Conservation (phyloP, 2,113 vertebrate species). For the Erythrocebus patas region DNA sequence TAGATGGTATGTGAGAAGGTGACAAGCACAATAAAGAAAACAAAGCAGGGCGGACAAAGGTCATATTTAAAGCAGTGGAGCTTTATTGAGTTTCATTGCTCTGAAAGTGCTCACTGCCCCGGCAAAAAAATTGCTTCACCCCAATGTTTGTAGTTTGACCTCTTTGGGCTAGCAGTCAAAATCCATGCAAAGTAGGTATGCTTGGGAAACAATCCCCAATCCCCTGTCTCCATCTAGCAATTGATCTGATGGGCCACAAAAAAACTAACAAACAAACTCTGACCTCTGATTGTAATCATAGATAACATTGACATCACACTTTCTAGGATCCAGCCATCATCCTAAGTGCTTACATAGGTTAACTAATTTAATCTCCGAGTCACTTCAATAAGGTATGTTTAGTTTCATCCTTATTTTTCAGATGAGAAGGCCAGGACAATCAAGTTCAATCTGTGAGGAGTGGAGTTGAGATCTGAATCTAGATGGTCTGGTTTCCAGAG, state of each 20-base stretch:
- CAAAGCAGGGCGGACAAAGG: neutral
- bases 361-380: neutral
- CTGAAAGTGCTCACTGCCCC: neutral
- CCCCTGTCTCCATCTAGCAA: neutral
- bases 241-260: neutral
- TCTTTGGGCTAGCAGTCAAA: neutral
- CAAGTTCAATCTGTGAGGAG: neutral
- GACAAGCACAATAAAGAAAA: neutral
- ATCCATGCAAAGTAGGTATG: neutral
- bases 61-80: neutral
- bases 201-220: neutral
- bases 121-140: neutral
- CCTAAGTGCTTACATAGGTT: neutral
- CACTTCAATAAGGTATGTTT: neutral
- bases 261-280: neutral
- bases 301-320: neutral
- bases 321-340: neutral
- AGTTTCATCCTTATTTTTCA: neutral
- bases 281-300: neutral
- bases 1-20: neutral
- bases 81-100: neutral
- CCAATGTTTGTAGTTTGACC: neutral
- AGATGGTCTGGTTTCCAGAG: neutral
- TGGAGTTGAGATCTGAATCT: neutral
- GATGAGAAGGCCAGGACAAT: neutral